Evolutionary conservation across 2,113 vertebrate genomes (phyloP).

Genomic region (Trematocara marginatum): DNA sequence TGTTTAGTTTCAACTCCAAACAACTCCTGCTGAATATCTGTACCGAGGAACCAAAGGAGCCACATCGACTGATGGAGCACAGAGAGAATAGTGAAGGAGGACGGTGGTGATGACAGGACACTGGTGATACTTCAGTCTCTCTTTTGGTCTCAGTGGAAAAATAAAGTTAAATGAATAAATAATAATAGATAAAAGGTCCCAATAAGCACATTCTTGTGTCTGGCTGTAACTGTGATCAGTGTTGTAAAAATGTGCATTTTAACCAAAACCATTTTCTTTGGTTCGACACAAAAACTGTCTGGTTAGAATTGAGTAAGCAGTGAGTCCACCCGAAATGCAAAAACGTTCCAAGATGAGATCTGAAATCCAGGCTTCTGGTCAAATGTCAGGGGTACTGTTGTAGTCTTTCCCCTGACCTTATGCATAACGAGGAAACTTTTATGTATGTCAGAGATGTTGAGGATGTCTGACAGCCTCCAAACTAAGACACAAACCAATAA

Average conservation of each 20-base stretch:
- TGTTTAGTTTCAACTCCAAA: neutral
- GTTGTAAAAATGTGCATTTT: neutral
- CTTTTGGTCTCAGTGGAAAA: neutral
- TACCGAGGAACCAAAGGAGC: neutral
- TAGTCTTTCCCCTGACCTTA: neutral
- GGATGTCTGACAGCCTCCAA: neutral
- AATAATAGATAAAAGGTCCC: neutral
- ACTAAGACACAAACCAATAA: neutral
- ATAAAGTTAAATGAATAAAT: neutral
- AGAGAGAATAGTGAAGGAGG: neutral
- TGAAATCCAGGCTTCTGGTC: neutral
- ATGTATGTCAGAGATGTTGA: neutral
- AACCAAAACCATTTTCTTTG: neutral
- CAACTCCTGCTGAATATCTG: neutral
- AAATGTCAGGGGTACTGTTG: neutral
- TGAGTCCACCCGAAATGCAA: neutral
- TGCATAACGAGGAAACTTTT: neutral
- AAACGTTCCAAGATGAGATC: neutral
- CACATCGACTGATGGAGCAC: neutral
- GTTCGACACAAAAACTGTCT: neutral
- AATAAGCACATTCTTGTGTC: neutral
- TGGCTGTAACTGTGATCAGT: neutral
- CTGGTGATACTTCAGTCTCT: neutral
- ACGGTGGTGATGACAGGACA: neutral
- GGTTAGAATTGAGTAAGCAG: neutral